Percentiles rank a stretch among this genome's conserved stretches.
Conservation (phyloP, 2,113 vertebrate genomes). For the Pycnonotus jocosus region DNA sequence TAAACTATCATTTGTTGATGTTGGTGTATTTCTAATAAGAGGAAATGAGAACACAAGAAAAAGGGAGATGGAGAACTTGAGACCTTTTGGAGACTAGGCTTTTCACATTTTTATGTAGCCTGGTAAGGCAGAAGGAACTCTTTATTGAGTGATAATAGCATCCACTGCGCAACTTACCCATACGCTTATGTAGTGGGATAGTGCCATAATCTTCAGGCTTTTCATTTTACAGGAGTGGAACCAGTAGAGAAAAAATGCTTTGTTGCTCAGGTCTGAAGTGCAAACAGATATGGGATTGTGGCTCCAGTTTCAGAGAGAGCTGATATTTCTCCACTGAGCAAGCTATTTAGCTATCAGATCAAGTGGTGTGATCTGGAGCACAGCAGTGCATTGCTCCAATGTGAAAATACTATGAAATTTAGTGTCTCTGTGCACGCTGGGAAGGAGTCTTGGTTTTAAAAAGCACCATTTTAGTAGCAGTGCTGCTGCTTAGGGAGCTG, state of each 20-base stretch:
- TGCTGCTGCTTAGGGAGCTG: background rate
- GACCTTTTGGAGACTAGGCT: conserved; percentile 23
- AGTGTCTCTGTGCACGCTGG: background rate
- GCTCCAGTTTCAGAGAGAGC: background rate
- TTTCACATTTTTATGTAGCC: conserved; percentile 9
- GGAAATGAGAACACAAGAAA: background rate
- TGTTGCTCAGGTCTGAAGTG: background rate
- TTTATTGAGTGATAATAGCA: background rate
- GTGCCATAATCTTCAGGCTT: background rate
- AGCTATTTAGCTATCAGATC: background rate
- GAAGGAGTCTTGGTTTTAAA: background rate
- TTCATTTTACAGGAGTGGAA: conserved; percentile 51
- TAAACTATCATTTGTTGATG: conserved; percentile 57
- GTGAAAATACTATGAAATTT: background rate
- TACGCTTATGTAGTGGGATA: background rate
- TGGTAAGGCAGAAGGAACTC: background rate
- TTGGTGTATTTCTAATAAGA: conserved; percentile 34
- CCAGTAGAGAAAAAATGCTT: conserved; percentile 19
- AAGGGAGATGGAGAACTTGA: background rate
- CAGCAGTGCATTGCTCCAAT: background rate
- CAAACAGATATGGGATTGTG: background rate
- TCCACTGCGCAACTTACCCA: background rate
- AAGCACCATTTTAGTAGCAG: background rate
- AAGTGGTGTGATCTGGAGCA: background rate
- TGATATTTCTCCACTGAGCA: background rate